Conservation (phyloP, 2,888 invertebrate species). For the Standfussiana lucernea region DNA sequence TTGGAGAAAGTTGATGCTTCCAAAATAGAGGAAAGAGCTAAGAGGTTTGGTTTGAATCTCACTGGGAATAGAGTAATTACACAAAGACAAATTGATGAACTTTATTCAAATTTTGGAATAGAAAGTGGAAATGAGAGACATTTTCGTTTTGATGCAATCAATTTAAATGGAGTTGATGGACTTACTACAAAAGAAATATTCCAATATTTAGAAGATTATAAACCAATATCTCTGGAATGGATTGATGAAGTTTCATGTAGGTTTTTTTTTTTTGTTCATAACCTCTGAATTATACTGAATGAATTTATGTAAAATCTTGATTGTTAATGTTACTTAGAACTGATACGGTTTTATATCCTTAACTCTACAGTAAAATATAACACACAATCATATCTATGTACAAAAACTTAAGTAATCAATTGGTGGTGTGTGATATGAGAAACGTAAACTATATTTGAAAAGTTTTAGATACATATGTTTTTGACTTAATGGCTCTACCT, state of each 20-base stretch:
- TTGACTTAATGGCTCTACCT: background rate
- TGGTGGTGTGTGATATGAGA: background rate
- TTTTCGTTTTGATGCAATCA: constrained; percentile 93
- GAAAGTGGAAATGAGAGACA: constrained; percentile 91
- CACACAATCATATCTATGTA: background rate
- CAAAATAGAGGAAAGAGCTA: constrained; percentile 86
- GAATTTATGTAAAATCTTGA: background rate
- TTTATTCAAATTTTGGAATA: constrained; percentile 85
- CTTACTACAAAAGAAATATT: constrained; percentile 95
- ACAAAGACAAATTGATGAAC: constrained; percentile 87
- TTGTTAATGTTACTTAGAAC: background rate
- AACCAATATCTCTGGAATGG: constrained; percentile 95
- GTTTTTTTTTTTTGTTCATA: constrained; percentile 65
- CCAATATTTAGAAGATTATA: constrained; percentile 94
- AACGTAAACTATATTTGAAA: background rate
- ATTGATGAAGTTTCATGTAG: constrained; percentile 94
- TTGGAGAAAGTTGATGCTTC: constrained; percentile 85
- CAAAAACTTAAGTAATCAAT: background rate
- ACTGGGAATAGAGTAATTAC: constrained; percentile 85
- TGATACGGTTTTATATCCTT: background rate
- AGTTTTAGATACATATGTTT: background rate
- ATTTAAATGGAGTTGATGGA: constrained; percentile 94
- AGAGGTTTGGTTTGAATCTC: constrained; percentile 86
- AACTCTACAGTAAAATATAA: background rate
- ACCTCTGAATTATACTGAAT: background rate